A percentile compares a stretch with the other conserved stretches of the same genome.
Evolutionary conservation across 2,113 vertebrate genomes (phyloP).

Genomic region (Acanthisitta chloris): DNA sequence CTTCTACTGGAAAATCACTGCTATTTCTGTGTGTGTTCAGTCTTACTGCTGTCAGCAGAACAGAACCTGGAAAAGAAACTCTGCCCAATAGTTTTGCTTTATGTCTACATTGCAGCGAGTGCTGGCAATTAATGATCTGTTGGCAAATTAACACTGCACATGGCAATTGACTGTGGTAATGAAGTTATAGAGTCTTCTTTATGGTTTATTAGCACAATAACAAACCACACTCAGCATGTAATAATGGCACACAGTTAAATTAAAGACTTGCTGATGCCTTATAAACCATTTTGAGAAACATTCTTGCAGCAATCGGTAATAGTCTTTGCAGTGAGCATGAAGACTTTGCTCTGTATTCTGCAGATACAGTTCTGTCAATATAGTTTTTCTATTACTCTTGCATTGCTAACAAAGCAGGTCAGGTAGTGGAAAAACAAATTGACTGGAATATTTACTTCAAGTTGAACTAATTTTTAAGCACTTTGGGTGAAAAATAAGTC

Average conservation of each 20-base stretch:
- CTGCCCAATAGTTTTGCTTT: conserved; percentile 36
- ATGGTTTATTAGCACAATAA: conserved; percentile 71
- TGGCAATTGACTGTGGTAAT: conserved; percentile 67
- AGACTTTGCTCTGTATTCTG: conserved; percentile 12
- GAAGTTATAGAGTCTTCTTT: conserved; percentile 67
- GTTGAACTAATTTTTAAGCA: conserved; percentile 39
- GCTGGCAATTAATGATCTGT: conserved; percentile 44
- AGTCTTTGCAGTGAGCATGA: neutral
- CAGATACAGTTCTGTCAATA: neutral
- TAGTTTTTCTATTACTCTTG: conserved; percentile 26
- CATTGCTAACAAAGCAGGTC: conserved; percentile 23
- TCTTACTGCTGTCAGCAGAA: neutral
- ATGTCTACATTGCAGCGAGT: conserved; percentile 2
- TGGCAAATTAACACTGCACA: conserved; percentile 60
- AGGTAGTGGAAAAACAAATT: conserved; percentile 5
- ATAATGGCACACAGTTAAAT: conserved; percentile 67
- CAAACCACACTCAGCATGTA: conserved; percentile 57
- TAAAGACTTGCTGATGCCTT: conserved; percentile 65
- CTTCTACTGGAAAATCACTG: neutral
- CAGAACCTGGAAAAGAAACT: neutral
- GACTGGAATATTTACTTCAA: conserved; percentile 20
- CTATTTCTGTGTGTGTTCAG: neutral
- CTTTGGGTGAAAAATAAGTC: conserved; percentile 11
- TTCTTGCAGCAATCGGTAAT: neutral
- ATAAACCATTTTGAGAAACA: conserved; percentile 50